These are phyloP conservation scores for Hofmannophila pseudospretella DNA, from an alignment of 2,888 invertebrate genomes.

Conservation along the genomic window DNA sequence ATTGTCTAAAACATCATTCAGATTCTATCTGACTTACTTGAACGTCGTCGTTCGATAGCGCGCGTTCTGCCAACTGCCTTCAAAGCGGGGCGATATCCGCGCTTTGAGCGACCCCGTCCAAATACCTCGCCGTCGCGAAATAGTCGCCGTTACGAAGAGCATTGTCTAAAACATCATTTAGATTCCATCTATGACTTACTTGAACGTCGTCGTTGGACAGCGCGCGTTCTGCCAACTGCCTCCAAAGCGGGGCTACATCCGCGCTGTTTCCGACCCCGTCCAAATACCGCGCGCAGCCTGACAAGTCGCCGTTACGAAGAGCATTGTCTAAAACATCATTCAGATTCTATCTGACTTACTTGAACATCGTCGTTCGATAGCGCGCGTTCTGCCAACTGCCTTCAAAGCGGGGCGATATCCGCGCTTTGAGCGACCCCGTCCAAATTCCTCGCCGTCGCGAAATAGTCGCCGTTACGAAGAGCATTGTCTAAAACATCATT, in stretches of 20 bases:
- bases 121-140: constrained; percentile 86
- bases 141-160: constrained; percentile 97
- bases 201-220: constrained; percentile 67
- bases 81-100: constrained; percentile 94
- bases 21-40: no score
- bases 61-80: constrained; percentile 93
- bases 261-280: constrained; percentile 84
- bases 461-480: constrained; percentile 94
- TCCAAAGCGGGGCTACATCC: constrained; percentile 96
- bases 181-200: constrained; percentile 26
- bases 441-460: constrained; percentile 87
- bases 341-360: no score
- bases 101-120: constrained; percentile 84
- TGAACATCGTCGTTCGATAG: constrained; percentile 67
- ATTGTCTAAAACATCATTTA: constrained; percentile 83
- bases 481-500: constrained; percentile 89
- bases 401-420: constrained; percentile 96
- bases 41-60: constrained; percentile 74
- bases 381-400: constrained; percentile 92
- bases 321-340: constrained; percentile 89
- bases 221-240: constrained; percentile 92
- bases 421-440: constrained; percentile 84
- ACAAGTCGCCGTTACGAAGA: constrained; percentile 94
- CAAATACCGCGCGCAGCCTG: constrained; percentile 87
- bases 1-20: constrained; percentile 83